Conservation (phyloP, 2,797 vertebrate genomes). For the Catharus ustulatus region DNA sequence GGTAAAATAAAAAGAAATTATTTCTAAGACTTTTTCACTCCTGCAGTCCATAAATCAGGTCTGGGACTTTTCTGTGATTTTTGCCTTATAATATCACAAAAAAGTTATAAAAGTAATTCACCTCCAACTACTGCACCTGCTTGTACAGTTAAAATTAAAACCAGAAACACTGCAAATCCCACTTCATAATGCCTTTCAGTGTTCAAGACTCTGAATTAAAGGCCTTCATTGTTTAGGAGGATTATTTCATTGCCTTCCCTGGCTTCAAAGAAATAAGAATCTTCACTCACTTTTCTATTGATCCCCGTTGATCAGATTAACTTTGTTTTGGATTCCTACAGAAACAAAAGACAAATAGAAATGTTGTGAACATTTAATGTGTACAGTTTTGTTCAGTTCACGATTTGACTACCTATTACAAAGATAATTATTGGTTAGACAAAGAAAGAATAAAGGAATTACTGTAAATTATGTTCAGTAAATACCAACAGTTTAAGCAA, state of each 20-base stretch:
- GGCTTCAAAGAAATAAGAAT: constrained; percentile 80
- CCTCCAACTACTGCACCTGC: constrained; percentile 86
- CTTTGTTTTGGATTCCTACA: constrained; percentile 78
- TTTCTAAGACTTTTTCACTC: not conserved
- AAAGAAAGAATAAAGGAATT: constrained; percentile 73
- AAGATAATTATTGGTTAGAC: constrained; percentile 63
- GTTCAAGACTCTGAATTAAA: constrained; percentile 75
- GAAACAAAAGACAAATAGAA: constrained; percentile 79
- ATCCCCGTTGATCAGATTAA: constrained; percentile 81
- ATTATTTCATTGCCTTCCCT: constrained; percentile 77
- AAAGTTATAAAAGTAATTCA: constrained; percentile 79
- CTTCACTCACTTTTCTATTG: constrained; percentile 79
- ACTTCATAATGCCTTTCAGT: constrained; percentile 88
- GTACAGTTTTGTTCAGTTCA: constrained; percentile 62
- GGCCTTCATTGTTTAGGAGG: constrained; percentile 77
- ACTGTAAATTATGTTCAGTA: constrained; percentile 68
- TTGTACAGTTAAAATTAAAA: constrained; percentile 89
- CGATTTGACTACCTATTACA: constrained; percentile 61
- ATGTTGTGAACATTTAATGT: constrained; percentile 71
- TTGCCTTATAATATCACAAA: constrained; percentile 75
- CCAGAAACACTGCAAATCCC: constrained; percentile 90
- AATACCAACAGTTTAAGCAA: constrained; percentile 72
- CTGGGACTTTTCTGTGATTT: not conserved
- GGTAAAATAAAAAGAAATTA: not conserved
- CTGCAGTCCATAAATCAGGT: not conserved